Conservation (phyloP, 2,797 vertebrate species). For the Muraenolepis orangiensis region DNA sequence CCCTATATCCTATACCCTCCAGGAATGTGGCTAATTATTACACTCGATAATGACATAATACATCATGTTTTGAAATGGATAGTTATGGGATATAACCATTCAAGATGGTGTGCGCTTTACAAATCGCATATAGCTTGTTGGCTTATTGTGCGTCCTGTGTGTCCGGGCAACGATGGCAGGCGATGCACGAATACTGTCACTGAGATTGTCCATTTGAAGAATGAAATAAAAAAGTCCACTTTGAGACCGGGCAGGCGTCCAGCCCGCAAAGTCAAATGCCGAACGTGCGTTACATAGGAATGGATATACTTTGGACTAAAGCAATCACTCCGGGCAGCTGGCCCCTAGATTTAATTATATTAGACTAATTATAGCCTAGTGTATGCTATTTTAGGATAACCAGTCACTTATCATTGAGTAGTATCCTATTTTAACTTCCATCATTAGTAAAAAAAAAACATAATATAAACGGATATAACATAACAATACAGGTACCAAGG, state of each 20-base stretch:
- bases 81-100: neutral
- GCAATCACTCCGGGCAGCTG: too few species aligned
- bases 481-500: neutral
- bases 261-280: conserved; percentile 66
- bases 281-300: conserved; percentile 53
- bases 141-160: neutral
- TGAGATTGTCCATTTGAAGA: conserved; percentile 17
- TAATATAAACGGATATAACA: neutral
- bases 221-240: conserved; percentile 9
- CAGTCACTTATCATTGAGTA: neutral
- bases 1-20: too few species aligned
- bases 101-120: neutral
- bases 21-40: too few species aligned
- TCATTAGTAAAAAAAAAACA: neutral
- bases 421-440: neutral
- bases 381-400: neutral
- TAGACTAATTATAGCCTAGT: neutral
- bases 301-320: neutral
- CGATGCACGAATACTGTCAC: neutral
- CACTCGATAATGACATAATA: neutral
- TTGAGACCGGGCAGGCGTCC: conserved; percentile 54
- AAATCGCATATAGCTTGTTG: neutral
- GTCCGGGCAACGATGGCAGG: neutral
- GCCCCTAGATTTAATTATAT: neutral
- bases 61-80: neutral